Evolutionary conservation across 2,797 vertebrate genomes (phyloP), one percentile per base, ranked within the genome.

Genomic region (Schizothorax lantsangensis): DNA sequence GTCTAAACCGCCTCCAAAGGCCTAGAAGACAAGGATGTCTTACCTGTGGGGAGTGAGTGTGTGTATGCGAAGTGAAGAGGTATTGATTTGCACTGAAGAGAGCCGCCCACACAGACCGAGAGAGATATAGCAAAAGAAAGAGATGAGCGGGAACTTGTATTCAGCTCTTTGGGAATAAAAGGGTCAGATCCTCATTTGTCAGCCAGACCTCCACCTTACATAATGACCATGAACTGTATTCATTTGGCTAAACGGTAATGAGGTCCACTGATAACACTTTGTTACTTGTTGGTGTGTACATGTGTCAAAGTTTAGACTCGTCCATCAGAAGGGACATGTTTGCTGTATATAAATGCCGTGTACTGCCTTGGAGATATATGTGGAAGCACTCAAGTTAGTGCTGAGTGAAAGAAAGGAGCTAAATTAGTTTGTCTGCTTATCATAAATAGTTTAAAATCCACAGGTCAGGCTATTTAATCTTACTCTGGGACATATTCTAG

Each of bases 381-480:
- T 45, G 23, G 40, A 45, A 43, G 14, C 57, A 12, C 12, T 79
- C 8, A 62, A 30, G 38, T 59, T 40, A n/a, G n/a, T n/a, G n/a
- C n/a, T 75, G 21, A 36, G 64, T 9, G 30, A 77, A 77, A 77
- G 7, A 66, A 75, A 93, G 30, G n/a, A 62, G 14, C 23, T 30
- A 19, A 30, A 43, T 79, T 4, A 30, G 38, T 79, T 64, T 19
- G 14, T 79, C 36, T 79, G 36, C 12, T n/a, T 33, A 21, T 45
- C 78, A 43, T 79, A 21, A 45, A 64, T 30, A 45, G 2, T 19
- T 59, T 26, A 40, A 59, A 59, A 59, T 40, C 14, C 23, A 59
- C 74, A 91, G 92, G 92, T 93, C 92, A 93, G 94, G 93, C 93
- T 93, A 94, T 95, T 93, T 93, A 90, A 91, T 89, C 84, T 92